A percentile compares a stretch with the other conserved stretches of the same genome.
These are phyloP conservation scores for Hippocampus comes DNA, from an alignment of 2,113 vertebrate genomes.

Conservation along the genomic window DNA sequence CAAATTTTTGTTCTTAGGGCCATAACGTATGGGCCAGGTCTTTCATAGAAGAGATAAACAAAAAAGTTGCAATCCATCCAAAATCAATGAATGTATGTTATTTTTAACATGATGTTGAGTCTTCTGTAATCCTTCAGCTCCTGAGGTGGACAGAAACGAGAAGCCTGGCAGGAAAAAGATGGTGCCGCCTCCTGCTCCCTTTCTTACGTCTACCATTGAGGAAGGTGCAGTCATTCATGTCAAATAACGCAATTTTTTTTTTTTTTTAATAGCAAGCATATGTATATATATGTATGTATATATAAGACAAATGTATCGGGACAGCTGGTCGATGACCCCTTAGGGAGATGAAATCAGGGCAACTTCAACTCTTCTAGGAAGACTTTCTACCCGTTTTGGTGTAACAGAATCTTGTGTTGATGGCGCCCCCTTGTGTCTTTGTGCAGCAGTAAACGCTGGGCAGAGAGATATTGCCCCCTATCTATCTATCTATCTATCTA, in stretches of 20 bases:
- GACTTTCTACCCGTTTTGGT: neutral
- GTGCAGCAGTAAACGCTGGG: neutral
- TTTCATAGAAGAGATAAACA: no score
- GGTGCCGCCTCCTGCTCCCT: slow-evolving; percentile 20
- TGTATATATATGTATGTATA: no score
- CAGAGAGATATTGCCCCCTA: neutral
- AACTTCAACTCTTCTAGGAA: neutral
- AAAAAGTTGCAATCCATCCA: neutral
- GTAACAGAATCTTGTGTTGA: slow-evolving; percentile 7
- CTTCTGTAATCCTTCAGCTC: slow-evolving; percentile 45
- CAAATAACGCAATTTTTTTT: neutral
- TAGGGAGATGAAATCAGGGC: neutral
- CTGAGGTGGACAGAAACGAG: slow-evolving; percentile 63
- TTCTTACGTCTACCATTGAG: slow-evolving; percentile 19
- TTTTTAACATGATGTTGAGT: neutral
- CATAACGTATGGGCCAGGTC: no score
- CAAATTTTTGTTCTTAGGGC: no score
- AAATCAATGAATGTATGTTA: neutral
- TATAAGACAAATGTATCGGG: neutral
- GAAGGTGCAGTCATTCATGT: slow-evolving; percentile 43
- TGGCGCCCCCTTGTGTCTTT: slow-evolving; percentile 33
- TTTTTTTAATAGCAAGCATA: neutral
- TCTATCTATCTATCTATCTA: neutral
- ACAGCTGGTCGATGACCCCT: neutral
- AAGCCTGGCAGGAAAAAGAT: slow-evolving; percentile 62